Base-by-base conservation (phyloP, 1,140 invertebrate genomes). In the Cyphomyrmex costatus region DNA sequence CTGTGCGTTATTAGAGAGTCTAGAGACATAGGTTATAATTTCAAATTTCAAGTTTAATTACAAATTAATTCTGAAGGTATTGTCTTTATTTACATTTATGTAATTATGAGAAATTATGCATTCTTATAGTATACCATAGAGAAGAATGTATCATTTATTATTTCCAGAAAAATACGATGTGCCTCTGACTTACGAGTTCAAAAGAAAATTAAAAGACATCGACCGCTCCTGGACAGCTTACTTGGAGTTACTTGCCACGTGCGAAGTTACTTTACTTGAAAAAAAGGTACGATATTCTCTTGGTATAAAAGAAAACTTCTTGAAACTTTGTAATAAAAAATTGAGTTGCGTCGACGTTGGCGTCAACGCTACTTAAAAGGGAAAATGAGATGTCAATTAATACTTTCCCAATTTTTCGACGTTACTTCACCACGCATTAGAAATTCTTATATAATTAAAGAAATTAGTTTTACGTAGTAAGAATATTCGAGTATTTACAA, bases 81-180 rank as follows among this genome's bases (percentile, higher is more conserved):
- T 46, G 21, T 53, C 33, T 36, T 8, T 49, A 14, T 24, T 21
- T 60, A 16, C 14, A 60, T 30, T 10, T 0, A 33, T 5, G 16
- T 27, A 53, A 60, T 46, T 73, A 24, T 16, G 16, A 5, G 16
- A 8, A 49, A 24, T 27, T 49, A 49, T 14, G 46, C 46, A 49
- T 24, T 27, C 10, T 46, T 33, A 51, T 21, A 33, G 2, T 46
- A 19, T 4, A 60, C 19, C 5, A 2, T 30, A 3, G 4, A 3
- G 4, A 77, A 66, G 3, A 56, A 76, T n/a, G 21, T 19, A 80
- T 63, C 65, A 87, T 73, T 42, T 66, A 66, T 66, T 85, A 65
- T 88, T 76, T 87, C 94, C 78, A 96, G 96, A 96, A 71, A 98
- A 97, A 92, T 97, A 97, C 91, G 96, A 96, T 85, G 95, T 96